A percentile compares a stretch with the other conserved stretches of the same genome.
Evolutionary conservation across 2,888 invertebrate species (phyloP).

Genomic region (Serrognathus titanus): DNA sequence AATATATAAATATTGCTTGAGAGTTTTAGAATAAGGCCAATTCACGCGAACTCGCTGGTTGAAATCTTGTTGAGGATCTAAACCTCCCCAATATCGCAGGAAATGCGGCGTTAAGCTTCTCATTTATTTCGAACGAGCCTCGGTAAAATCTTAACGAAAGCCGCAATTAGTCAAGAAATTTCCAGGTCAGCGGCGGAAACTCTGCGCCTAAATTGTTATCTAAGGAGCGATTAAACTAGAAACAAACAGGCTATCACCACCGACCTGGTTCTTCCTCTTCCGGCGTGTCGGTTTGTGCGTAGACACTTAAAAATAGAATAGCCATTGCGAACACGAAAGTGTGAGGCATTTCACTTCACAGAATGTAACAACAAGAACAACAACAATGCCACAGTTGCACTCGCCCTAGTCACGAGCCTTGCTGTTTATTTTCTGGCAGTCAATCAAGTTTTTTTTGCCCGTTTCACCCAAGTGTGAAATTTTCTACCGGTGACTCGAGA

Average conservation of each 20-base stretch:
- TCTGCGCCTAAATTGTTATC: too few species aligned
- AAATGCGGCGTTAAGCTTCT: constrained; percentile 21
- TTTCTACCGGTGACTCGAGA: too few species aligned
- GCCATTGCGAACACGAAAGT: constrained; percentile 24
- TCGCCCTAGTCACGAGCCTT: too few species aligned
- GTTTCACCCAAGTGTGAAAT: neutral
- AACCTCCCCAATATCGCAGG: constrained; percentile 11
- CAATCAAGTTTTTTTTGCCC: neutral
- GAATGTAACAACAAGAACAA: neutral
- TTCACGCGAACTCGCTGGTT: too few species aligned
- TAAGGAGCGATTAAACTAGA: neutral
- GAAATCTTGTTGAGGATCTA: neutral
- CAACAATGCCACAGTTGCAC: too few species aligned
- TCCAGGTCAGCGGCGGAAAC: neutral
- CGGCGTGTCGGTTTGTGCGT: constrained; percentile 35
- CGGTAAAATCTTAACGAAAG: constrained; percentile 7
- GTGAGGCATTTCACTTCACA: constrained; percentile 25
- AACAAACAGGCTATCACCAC: neutral
- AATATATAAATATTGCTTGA: too few species aligned
- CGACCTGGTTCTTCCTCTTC: constrained; percentile 35
- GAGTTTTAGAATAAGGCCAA: too few species aligned
- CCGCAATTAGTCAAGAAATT: constrained; percentile 7
- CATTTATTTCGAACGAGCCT: constrained; percentile 22
- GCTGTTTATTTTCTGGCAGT: too few species aligned
- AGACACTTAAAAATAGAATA: constrained; percentile 22